Conservation (phyloP, 2,888 invertebrate genomes). For the Plutella xylostella region DNA sequence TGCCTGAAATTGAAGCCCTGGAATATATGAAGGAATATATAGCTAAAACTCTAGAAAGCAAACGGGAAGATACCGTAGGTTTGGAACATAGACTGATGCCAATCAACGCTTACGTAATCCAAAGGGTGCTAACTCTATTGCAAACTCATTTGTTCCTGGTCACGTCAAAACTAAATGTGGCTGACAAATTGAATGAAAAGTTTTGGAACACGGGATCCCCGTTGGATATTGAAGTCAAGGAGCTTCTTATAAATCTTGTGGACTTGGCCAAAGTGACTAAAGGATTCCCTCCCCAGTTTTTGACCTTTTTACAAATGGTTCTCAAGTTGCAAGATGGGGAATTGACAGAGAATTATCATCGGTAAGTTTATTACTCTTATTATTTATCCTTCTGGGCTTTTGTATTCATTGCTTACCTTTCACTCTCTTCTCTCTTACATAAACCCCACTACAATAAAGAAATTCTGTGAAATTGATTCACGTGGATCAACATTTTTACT, state of each 20-base stretch:
- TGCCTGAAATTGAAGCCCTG: slow-evolving; percentile 30
- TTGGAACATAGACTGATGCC: slow-evolving; percentile 61
- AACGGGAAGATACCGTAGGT: slow-evolving; percentile 17
- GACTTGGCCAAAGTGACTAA: slow-evolving; percentile 22
- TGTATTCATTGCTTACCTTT: too few relatives aligned
- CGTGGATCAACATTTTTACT: background rate
- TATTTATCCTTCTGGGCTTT: too few relatives aligned
- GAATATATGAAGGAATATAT: slow-evolving; percentile 27
- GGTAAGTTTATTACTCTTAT: too few relatives aligned
- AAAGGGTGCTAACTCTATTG: slow-evolving; percentile 39
- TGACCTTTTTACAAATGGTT: slow-evolving; percentile 37
- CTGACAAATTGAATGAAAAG: background rate
- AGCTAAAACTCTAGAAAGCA: slow-evolving; percentile 20
- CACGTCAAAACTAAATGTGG: slow-evolving; percentile 15
- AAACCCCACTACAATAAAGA: too few relatives aligned
- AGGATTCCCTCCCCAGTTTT: slow-evolving; percentile 38
- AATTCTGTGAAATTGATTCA: background rate
- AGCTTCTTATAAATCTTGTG: slow-evolving; percentile 18
- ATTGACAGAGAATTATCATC: slow-evolving; percentile 21
- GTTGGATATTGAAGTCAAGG: slow-evolving; percentile 10
- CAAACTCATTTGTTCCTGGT: slow-evolving; percentile 30
- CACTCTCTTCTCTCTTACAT: too few relatives aligned
- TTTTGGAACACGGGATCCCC: too few relatives aligned
- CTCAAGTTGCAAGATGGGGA: slow-evolving; percentile 24
- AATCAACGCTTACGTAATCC: slow-evolving; percentile 63